A percentile compares a stretch with the other conserved stretches of the same genome.
Conservation (phyloP, 2,888 invertebrate genomes). For the Mayetiola destructor region DNA sequence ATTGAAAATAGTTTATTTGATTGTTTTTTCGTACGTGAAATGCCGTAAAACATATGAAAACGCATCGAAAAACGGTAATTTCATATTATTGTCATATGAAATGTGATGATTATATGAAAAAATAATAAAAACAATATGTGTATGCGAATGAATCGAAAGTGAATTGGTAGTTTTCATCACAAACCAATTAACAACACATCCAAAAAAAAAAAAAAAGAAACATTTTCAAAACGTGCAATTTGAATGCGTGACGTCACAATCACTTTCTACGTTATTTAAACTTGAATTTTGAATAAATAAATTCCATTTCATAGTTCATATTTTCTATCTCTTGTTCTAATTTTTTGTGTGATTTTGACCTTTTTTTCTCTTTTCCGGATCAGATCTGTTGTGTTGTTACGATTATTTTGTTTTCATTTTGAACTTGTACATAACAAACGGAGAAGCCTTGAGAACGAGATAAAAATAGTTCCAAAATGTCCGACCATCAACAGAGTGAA, state of each 20-base stretch:
- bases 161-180: not conserved
- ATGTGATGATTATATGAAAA: not conserved
- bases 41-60: not conserved
- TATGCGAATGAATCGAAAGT: not conserved
- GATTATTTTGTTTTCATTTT: not conserved
- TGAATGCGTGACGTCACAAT: not conserved
- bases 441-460: not conserved
- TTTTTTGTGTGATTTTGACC: not conserved
- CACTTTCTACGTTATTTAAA: not conserved
- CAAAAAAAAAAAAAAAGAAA: too few species aligned
- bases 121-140: conserved; percentile 3
- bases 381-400: not conserved
- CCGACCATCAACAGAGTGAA: not conserved
- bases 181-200: not conserved
- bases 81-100: not conserved
- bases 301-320: not conserved
- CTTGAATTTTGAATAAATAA: too few species aligned
- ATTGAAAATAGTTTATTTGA: not conserved
- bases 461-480: not conserved
- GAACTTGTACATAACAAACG: not conserved
- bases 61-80: not conserved
- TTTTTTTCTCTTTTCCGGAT: not conserved
- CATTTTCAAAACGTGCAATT: not conserved
- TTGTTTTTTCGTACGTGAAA: not conserved
- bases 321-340: not conserved